Evolutionary conservation across 2,888 invertebrate genomes (phyloP).

Genomic region (Sphecodes monilicornis): DNA sequence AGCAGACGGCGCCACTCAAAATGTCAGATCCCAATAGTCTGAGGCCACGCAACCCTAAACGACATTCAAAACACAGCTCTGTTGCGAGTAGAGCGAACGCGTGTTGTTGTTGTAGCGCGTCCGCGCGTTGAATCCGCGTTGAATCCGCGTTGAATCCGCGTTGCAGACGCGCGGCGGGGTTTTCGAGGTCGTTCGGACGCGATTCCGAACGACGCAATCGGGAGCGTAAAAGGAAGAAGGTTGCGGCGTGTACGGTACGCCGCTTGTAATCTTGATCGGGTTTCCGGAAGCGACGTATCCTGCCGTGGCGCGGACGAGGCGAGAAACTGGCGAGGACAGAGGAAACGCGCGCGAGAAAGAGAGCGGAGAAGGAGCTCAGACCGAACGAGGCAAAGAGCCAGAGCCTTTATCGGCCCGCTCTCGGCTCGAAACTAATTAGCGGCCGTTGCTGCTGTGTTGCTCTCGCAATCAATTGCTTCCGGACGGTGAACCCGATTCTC

Average conservation of each 20-base stretch:
- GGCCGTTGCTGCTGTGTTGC: background rate
- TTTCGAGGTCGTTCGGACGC: conserved; percentile 15
- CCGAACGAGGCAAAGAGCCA: background rate
- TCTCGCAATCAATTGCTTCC: conserved; percentile 5
- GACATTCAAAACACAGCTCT: background rate
- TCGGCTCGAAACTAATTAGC: conserved; percentile 5
- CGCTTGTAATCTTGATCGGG: conserved; percentile 60
- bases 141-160: background rate
- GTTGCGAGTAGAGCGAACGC: background rate
- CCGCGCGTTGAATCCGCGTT: background rate
- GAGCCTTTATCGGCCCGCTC: background rate
- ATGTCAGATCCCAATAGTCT: no score
- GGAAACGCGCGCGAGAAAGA: conserved; percentile 16
- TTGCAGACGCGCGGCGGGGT: background rate
- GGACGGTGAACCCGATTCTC: background rate
- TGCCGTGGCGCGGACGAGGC: conserved; percentile 32
- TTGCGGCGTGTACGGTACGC: conserved; percentile 51
- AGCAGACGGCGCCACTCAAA: no score
- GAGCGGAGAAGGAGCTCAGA: background rate
- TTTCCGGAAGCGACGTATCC: conserved; percentile 65
- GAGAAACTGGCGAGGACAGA: background rate
- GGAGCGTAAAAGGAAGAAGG: conserved; percentile 56
- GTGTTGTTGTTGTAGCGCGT: background rate
- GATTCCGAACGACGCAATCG: conserved; percentile 43
- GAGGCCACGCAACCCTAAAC: background rate